Conservation (phyloP, 2,113 vertebrate species). For the Solenodon paradoxus region DNA sequence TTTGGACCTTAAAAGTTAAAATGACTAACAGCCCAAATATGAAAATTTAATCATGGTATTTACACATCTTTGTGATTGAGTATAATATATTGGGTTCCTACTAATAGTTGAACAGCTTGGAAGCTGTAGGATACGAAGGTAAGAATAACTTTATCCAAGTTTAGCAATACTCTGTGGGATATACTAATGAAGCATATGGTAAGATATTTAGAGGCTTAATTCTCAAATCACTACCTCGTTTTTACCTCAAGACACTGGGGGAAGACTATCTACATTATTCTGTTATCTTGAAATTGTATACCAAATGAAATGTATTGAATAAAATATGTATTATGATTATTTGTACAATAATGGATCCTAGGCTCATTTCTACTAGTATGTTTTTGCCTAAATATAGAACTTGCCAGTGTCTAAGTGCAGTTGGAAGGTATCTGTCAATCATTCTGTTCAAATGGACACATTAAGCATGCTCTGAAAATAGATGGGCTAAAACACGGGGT, state of each 20-base stretch:
- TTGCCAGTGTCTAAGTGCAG: background rate
- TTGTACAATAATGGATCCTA: background rate
- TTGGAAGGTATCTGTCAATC: background rate
- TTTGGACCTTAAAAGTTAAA: background rate
- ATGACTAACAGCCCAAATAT: background rate
- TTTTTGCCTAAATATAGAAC: background rate
- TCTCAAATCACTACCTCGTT: background rate
- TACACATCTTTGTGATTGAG: background rate
- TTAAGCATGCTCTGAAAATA: background rate
- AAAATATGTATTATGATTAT: background rate
- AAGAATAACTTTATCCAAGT: background rate
- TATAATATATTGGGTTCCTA: background rate
- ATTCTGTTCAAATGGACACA: constrained; percentile 5
- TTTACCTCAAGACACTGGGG: background rate
- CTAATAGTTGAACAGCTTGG: background rate
- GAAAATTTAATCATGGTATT: background rate
- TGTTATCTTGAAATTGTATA: background rate
- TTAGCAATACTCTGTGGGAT: background rate
- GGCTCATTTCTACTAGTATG: background rate
- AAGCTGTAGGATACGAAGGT: background rate
- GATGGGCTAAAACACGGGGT: background rate
- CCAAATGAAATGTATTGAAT: background rate
- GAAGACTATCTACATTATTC: background rate
- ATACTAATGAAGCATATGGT: background rate
- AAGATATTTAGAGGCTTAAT: background rate